phyloP scores from a whole-genome alignment of 1,140 invertebrate species.

The Spodoptera frugiperda region DNA sequence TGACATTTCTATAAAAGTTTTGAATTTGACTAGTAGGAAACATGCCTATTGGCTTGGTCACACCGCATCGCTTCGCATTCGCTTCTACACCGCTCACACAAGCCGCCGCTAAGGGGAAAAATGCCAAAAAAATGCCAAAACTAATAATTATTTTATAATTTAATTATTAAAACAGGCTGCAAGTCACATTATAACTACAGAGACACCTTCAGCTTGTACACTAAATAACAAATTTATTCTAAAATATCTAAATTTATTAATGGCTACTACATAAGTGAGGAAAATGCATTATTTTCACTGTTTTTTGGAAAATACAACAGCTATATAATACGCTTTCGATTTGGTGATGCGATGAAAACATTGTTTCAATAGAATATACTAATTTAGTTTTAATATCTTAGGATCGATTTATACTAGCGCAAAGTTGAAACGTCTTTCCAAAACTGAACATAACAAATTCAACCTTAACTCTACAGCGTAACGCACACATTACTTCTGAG shows the following conservation, averaged over 20 bases:
- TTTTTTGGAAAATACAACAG: slow-evolving; percentile 1
- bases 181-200: slow-evolving; percentile 17
- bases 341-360: not conserved
- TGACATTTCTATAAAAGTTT: too few species aligned
- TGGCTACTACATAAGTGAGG: slow-evolving; percentile 1
- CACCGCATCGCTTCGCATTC: too few species aligned
- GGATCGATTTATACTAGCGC: too few species aligned
- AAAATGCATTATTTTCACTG: not conserved
- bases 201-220: slow-evolving; percentile 50
- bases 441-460: too few species aligned
- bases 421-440: too few species aligned
- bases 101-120: too few species aligned
- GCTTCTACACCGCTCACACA: too few species aligned
- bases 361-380: not conserved
- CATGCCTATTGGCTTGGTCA: too few species aligned
- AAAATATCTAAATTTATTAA: slow-evolving; percentile 9
- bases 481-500: too few species aligned
- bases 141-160: slow-evolving; percentile 39
- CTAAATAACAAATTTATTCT: slow-evolving; percentile 58
- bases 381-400: too few species aligned
- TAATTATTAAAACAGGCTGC: slow-evolving; percentile 35
- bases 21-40: too few species aligned
- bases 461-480: too few species aligned
- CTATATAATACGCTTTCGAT: not conserved
- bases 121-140: slow-evolving; percentile 16